phyloP scores from a whole-genome alignment of 2,113 vertebrate species.

The Salvelinus sp. region DNA sequence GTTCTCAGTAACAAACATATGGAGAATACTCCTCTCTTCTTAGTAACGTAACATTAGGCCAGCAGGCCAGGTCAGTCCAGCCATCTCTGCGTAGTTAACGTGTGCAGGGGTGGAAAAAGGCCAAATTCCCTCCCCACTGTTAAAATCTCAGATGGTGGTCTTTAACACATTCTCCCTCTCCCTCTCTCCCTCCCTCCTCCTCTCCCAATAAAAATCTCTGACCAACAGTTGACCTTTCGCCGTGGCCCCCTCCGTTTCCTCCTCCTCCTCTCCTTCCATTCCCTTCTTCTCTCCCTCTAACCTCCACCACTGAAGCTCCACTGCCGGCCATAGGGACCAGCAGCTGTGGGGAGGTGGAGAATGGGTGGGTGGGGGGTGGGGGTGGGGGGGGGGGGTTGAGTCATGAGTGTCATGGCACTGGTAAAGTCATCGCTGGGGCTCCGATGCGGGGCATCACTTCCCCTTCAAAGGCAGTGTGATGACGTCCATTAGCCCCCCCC shows the following conservation, averaged over 20 bases:
- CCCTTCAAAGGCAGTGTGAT: slow-evolving; percentile 71
- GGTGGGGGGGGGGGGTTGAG: slow-evolving; percentile 56
- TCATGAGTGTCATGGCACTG: slow-evolving; percentile 74
- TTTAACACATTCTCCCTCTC: slow-evolving; percentile 69
- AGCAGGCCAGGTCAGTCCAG: slow-evolving; percentile 24
- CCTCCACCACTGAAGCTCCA: slow-evolving; percentile 21
- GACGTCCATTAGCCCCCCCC: slow-evolving; percentile 57
- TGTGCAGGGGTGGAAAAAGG: slow-evolving; percentile 56
- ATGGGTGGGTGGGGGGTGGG: no score
- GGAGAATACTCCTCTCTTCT: slow-evolving; percentile 8
- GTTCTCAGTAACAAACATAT: background rate
- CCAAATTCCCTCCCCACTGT: slow-evolving; percentile 71
- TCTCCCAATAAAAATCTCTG: slow-evolving; percentile 79
- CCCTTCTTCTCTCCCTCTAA: slow-evolving; percentile 25
- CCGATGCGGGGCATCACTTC: slow-evolving; percentile 64
- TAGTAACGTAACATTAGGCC: slow-evolving; percentile 17
- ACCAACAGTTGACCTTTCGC: slow-evolving; percentile 78
- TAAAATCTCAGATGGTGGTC: slow-evolving; percentile 80
- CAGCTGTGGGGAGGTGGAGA: slow-evolving; percentile 64
- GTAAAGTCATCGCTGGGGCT: slow-evolving; percentile 79
- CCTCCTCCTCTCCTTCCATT: slow-evolving; percentile 4
- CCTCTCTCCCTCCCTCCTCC: slow-evolving; percentile 56
- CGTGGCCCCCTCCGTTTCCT: slow-evolving; percentile 30
- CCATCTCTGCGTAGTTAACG: slow-evolving; percentile 40
- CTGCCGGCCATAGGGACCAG: slow-evolving; percentile 62